Base-by-base conservation (phyloP, 2,113 vertebrate genomes). In the Thinocorus orbignyianus region DNA sequence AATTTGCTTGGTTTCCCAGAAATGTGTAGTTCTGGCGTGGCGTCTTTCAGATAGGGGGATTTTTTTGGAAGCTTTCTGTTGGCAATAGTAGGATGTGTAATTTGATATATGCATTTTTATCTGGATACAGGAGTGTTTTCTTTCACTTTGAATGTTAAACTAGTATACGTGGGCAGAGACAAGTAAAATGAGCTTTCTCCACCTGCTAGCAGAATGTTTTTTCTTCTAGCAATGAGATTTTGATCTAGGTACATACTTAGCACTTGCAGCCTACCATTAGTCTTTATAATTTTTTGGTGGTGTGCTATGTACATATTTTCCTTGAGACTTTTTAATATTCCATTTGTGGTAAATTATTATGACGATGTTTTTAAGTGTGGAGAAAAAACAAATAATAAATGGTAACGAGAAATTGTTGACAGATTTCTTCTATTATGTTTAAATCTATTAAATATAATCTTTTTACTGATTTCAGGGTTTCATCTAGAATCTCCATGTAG, bases 1-100 rank as follows among this genome's bases (percentile, higher is more conserved):
- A 94, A 76, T 94, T 96, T 94, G 24, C 90, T 95, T 92, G n/a
- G 33, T 97, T 97, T 97, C 97, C 97, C 95, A 97, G 97, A 97
- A 97, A 93, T 97, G 76, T 49, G 65, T 94, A 70, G 52, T 94
- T 97, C 95, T 97, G 96, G 95, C 76, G 25, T 60, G 52, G 60
- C 15, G 60, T 17, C 57, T 95, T 88, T 78, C 64, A 88, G 90
- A 96, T 93, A 93, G 87, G 95, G 95, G 97, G 86, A 57, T 95
- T 92, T 95, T 94, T 96, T 92, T 73, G 71, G 66, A 97, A 89
- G 66, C 70, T 88, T 95, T 96, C 77, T 73, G 33, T 57, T 94
- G 79, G 86, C 90, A 94, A 14, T 65, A n/a, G 28, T 83, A 93
- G 81, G 71, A 95, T 90, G 13, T 33, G 49, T 84, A 96, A 92